These are phyloP conservation scores for Empis stercorea DNA, from an alignment of 2,888 invertebrate genomes.

Conservation along the genomic window DNA sequence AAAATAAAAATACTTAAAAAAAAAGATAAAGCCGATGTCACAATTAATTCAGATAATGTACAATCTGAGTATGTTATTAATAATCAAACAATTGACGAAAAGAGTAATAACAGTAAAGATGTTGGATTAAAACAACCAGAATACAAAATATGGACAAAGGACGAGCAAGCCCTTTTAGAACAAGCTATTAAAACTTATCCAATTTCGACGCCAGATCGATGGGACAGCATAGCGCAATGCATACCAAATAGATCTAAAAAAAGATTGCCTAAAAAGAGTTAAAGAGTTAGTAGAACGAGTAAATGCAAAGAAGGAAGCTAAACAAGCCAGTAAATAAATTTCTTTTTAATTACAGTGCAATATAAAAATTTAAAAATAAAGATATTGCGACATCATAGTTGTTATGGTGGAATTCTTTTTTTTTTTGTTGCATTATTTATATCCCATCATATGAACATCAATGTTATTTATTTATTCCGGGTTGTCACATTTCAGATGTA, in stretches of 20 bases:
- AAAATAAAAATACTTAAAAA: constrained; percentile 57
- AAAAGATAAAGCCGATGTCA: constrained; percentile 60
- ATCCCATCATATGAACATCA: no score
- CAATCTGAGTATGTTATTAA: constrained; percentile 8
- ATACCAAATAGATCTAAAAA: constrained; percentile 85
- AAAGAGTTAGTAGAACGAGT: constrained; percentile 96
- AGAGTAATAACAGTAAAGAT: not conserved
- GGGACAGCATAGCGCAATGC: constrained; percentile 90
- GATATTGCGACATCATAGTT: no score
- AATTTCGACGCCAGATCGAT: constrained; percentile 73
- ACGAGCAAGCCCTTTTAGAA: constrained; percentile 90
- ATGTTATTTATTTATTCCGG: no score
- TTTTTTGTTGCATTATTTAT: no score
- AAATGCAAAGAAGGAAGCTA: constrained; percentile 85
- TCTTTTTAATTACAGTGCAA: not conserved
- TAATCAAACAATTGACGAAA: constrained; percentile 7
- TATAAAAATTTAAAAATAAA: no score
- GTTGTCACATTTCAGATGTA: no score
- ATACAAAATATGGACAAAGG: constrained; percentile 69
- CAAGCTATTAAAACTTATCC: constrained; percentile 95
- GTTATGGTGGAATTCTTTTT: no score
- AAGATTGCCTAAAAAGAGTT: constrained; percentile 95
- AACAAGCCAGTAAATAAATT: constrained; percentile 37
- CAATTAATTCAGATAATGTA: constrained; percentile 34
- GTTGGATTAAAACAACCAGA: constrained; percentile 15